Base-by-base conservation (phyloP, 2,113 vertebrate genomes). In the Ursus arctos region DNA sequence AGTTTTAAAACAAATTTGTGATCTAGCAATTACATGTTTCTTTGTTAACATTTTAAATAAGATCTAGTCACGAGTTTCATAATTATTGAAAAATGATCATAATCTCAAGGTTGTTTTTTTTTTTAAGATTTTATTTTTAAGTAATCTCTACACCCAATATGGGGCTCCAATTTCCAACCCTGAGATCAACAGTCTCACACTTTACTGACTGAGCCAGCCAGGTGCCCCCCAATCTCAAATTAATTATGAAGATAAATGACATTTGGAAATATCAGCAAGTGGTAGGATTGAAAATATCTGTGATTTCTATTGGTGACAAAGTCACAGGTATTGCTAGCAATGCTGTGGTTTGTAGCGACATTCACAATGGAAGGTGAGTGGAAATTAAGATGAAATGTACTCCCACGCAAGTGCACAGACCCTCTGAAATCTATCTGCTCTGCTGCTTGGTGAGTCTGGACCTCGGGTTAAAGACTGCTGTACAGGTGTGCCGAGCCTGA, bases 31-130 rank as follows among this genome's bases (percentile, higher is more conserved):
- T 67, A 7, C 6, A 69, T n/a, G 40, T n/a, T 81, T 84, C 21
- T 89, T 88, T 82, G 43, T 94, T 92, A 96, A 65, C 31, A 65
- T 83, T 28, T 93, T 84, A 88, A 92, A 90, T 85, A 51, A 49
- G 63, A 92, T 21, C 33, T 90, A 74, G 13, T 71, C 15, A 88
- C 6, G 9, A 94, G n/a, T 57, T 81, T 94, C 86, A 59, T 72
- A 63, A 74, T 84, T 31, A 71, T 28, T 33, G 91, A 82, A 71
- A 77, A 77, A 61, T 85, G 40, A 79, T 31, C 10, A 87, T 81
- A 89, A 69, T 74, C 81, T 81, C 24, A 76, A 40, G 13, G 43
- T 43, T 40, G 6, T 7, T 15, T 47, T 67, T 69, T 65, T 72
- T 76, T 76, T 28, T 2, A 76, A 76, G 13, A 28, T 76, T 47